Base-by-base conservation (phyloP, 1,140 invertebrate species). In the Fragariocoptes setiger region DNA sequence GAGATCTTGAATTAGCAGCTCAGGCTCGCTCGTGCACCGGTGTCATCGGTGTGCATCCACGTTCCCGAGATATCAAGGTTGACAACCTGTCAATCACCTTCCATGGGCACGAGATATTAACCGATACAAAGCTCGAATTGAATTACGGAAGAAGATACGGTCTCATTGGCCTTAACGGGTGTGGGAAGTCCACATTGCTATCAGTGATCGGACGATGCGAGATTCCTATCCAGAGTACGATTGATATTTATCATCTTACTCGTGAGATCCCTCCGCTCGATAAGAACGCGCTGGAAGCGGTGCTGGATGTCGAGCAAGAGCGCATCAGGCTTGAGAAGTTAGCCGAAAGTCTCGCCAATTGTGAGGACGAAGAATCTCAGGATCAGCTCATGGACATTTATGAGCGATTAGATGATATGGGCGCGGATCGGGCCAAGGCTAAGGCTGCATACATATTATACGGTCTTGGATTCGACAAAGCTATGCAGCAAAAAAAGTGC, bases 281-380 rank as follows among this genome's bases (percentile, higher is more conserved):
- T 50, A 69, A 68, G 50, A 63, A 67, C 13, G 92, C 92, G 4
- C 61, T 99, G 13, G 65, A 94, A 54, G 82, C 78, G 58, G 92
- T 99, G 4, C 85, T 94, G 74, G 88, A 99, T 58, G 90, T 95
- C 0, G 90, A 99, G 53, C 71, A 83, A 51, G 88, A 97, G 57
- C 65, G 86, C 38, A 64, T 83, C 21, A 65, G 76, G 40, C 61
- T 99, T 4, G 92, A 99, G 56, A 75, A 76, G 53, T 60, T 95
- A 17, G 83, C 83, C 2, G 92, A 97, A 53, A 70, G 76, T 54
- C 60, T 97, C 31, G 70, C 74, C 2, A 66, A 74, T 31, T 75
- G 69, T 52, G 71, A 74, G 39, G 85, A 94, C 60, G 79, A 94
- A 55, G 75, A 80, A 51, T 69, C 75, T 36, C 76, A 95, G 62